Evolutionary conservation across 2,113 vertebrate genomes (phyloP).

Genomic region (Diglossa brunneiventris): DNA sequence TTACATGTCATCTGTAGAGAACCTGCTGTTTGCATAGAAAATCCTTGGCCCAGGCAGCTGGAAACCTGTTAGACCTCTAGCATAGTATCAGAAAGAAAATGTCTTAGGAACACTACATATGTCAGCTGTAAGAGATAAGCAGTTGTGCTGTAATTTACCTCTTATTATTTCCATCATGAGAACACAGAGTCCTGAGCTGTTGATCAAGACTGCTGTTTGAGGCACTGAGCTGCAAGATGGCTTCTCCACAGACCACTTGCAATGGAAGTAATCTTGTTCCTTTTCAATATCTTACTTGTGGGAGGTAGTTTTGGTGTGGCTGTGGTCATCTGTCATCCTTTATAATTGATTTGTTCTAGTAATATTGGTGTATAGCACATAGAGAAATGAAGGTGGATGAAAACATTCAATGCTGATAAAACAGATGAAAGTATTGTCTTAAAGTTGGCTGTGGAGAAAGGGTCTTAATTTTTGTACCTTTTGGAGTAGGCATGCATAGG

Average conservation of each 20-base stretch:
- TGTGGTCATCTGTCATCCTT: slow-evolving; percentile 37
- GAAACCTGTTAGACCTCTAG: not conserved
- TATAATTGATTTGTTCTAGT: slow-evolving; percentile 43
- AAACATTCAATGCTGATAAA: not conserved
- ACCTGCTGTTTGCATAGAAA: not conserved
- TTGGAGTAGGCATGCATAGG: not conserved
- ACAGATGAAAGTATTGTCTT: not conserved
- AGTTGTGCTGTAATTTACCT: not conserved
- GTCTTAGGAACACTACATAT: not conserved
- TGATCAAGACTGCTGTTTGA: not conserved
- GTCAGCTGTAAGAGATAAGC: not conserved
- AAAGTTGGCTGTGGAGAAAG: not conserved
- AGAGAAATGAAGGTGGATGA: not conserved
- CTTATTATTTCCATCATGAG: not conserved
- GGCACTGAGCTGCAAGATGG: slow-evolving; percentile 14
- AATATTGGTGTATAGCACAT: not conserved
- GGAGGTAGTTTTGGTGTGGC: slow-evolving; percentile 5
- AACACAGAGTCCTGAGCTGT: not conserved
- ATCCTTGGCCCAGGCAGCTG: not conserved
- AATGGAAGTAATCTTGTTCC: not conserved
- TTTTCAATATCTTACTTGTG: not conserved
- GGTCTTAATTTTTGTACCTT: not conserved
- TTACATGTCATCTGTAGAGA: not conserved
- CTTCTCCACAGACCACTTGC: slow-evolving; percentile 8
- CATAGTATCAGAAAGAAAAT: not conserved